A percentile compares a stretch with the other conserved stretches of the same genome.
Conservation (phyloP, 2,113 vertebrate genomes). For the Lophius piscatorius region DNA sequence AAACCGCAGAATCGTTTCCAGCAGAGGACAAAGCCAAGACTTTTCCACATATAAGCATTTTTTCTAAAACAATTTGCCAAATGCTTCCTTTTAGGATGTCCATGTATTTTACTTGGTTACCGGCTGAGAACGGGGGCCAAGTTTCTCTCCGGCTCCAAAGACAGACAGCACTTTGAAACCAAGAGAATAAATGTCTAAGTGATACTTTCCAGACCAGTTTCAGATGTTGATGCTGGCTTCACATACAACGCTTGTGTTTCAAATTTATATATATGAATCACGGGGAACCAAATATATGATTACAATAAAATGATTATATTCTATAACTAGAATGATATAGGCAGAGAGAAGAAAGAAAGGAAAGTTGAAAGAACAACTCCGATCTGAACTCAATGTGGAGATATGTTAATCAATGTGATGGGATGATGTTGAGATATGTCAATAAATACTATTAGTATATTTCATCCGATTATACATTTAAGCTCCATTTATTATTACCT, state of each 20-base stretch:
- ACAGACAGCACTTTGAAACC: constrained; percentile 57
- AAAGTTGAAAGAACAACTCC: too few species aligned
- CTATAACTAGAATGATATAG: constrained; percentile 31
- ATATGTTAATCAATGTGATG: too few species aligned
- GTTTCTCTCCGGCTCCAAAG: constrained; percentile 37
- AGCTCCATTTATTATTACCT: too few species aligned
- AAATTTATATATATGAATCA: constrained; percentile 44
- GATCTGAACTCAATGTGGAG: neutral
- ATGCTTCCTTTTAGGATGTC: constrained; percentile 79
- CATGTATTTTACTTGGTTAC: constrained; percentile 76
- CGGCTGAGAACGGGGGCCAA: constrained; percentile 53
- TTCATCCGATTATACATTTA: too few species aligned
- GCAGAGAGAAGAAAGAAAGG: too few species aligned
- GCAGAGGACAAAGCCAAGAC: constrained; percentile 63
- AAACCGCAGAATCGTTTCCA: constrained; percentile 72
- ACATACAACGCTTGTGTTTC: constrained; percentile 31
- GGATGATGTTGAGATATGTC: too few species aligned
- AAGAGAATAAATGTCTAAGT: constrained; percentile 57
- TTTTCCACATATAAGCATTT: constrained; percentile 79
- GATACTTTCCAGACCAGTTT: constrained; percentile 63
- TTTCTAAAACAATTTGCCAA: constrained; percentile 75
- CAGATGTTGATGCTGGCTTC: constrained; percentile 61
- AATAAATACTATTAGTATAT: too few species aligned
- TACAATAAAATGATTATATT: constrained; percentile 52
- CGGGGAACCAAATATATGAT: constrained; percentile 55